Evolutionary conservation across 2,888 invertebrate genomes (phyloP).

Genomic region (Coenonympha glycerion): DNA sequence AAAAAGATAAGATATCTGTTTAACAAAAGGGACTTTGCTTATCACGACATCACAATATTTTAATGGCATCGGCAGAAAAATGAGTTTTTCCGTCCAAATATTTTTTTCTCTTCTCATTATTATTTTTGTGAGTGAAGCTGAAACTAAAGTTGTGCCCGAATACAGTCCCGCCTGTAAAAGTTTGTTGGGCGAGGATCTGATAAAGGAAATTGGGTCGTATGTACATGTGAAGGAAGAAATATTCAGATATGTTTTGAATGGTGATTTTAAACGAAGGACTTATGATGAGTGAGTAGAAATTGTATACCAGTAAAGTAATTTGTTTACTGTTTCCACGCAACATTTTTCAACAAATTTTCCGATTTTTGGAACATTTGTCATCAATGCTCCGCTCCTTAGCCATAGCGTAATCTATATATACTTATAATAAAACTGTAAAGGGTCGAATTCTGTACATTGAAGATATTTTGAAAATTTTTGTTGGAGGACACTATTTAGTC

Average conservation of each 20-base stretch:
- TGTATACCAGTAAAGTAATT: neutral
- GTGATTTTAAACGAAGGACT: constrained; percentile 74
- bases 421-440: too few relatives aligned
- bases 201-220: constrained; percentile 78
- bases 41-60: constrained; percentile 39
- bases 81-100: constrained; percentile 40
- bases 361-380: neutral
- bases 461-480: too few relatives aligned
- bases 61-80: constrained; percentile 34
- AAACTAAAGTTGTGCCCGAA: constrained; percentile 44
- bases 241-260: constrained; percentile 65
- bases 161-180: constrained; percentile 45
- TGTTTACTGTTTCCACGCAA: neutral
- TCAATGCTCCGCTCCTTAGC: too few relatives aligned
- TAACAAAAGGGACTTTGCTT: constrained; percentile 37
- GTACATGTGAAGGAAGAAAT: constrained; percentile 68
- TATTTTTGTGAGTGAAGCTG: constrained; percentile 41
- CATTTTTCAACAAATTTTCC: too few relatives aligned
- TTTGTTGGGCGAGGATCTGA: constrained; percentile 60
- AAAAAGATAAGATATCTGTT: constrained; percentile 39
- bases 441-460: too few relatives aligned
- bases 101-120: constrained; percentile 40
- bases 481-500: too few relatives aligned
- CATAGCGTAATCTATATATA: too few relatives aligned
- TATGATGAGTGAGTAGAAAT: constrained; percentile 66